Conservation (phyloP, 2,888 invertebrate species). For the Campopleginae sp. region DNA sequence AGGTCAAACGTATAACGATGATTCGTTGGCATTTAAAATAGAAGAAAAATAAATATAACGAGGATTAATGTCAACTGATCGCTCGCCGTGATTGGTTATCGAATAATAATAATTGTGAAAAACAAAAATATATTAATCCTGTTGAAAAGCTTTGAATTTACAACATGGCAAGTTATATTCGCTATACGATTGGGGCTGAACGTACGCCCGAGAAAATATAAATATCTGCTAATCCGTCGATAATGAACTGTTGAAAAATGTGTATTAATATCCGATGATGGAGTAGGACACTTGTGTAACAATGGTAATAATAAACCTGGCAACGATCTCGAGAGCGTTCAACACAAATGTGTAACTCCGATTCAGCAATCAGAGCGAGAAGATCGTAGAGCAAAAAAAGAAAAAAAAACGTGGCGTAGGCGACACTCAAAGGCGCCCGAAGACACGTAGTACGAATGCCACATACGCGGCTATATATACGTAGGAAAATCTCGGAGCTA, state of each 20-base stretch:
- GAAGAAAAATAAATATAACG: background rate
- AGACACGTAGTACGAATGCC: background rate
- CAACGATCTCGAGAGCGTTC: slow-evolving; percentile 3
- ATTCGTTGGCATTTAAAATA: background rate
- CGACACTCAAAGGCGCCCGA: background rate
- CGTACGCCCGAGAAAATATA: background rate
- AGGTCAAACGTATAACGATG: background rate
- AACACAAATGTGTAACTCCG: background rate
- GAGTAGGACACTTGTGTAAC: slow-evolving; percentile 31
- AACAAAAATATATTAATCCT: background rate
- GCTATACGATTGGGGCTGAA: background rate
- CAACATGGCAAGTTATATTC: slow-evolving; percentile 15
- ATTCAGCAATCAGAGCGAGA: slow-evolving; percentile 19
- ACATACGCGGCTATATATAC: slow-evolving; percentile 27
- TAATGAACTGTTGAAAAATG: slow-evolving; percentile 10
- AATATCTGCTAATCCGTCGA: slow-evolving; percentile 34
- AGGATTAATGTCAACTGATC: background rate
- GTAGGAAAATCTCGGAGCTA: slow-evolving; percentile 40
- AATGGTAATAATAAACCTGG: slow-evolving; percentile 47
- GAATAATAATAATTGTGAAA: background rate
- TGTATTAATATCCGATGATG: slow-evolving; percentile 47
- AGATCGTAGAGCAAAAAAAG: background rate
- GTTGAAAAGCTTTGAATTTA: slow-evolving; percentile 5
- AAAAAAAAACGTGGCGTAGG: slow-evolving; percentile 48
- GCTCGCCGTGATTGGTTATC: background rate